Conservation (phyloP, 2,888 invertebrate species). For the Stenurella melanura region DNA sequence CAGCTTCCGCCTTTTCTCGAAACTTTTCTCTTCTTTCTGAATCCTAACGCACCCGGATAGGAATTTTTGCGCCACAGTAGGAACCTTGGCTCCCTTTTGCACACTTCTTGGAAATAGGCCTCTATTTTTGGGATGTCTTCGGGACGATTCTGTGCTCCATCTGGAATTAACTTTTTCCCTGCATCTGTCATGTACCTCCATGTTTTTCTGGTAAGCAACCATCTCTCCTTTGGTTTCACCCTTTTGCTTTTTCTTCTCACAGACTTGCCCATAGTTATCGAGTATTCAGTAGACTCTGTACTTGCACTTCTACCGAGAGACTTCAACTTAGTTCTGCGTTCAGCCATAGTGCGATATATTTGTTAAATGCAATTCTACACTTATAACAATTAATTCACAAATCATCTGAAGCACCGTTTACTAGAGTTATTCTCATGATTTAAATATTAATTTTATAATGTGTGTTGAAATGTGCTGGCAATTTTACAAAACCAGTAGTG, state of each 20-base stretch:
- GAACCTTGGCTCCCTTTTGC: slow-evolving; percentile 85
- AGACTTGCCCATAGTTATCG: slow-evolving; percentile 75
- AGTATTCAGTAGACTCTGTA: slow-evolving; percentile 72
- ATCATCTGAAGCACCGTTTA: slow-evolving; percentile 48
- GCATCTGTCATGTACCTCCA: slow-evolving; percentile 96
- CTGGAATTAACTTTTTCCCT: slow-evolving; percentile 89
- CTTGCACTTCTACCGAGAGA: slow-evolving; percentile 72
- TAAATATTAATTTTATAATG: slow-evolving; percentile 25
- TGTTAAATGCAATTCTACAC: slow-evolving; percentile 39
- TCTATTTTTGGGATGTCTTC: slow-evolving; percentile 89
- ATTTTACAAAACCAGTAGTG: slow-evolving; percentile 45
- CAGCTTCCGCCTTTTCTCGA: slow-evolving; percentile 80
- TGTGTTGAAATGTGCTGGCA: slow-evolving; percentile 43
- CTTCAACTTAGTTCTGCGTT: slow-evolving; percentile 61
- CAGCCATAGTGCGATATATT: slow-evolving; percentile 61
- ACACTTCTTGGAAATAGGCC: slow-evolving; percentile 89
- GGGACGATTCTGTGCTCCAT: slow-evolving; percentile 81
- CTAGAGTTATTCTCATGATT: slow-evolving; percentile 37
- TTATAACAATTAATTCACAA: slow-evolving; percentile 44
- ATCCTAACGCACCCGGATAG: slow-evolving; percentile 83
- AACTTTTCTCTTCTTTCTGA: slow-evolving; percentile 76
- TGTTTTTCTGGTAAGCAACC: slow-evolving; percentile 91
- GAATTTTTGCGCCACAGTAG: slow-evolving; percentile 89
- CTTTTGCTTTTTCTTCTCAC: slow-evolving; percentile 74
- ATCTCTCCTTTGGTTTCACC: slow-evolving; percentile 83